These are phyloP conservation scores for Nomada ruficornis DNA, from an alignment of 2,888 invertebrate species.

Conservation along the genomic window DNA sequence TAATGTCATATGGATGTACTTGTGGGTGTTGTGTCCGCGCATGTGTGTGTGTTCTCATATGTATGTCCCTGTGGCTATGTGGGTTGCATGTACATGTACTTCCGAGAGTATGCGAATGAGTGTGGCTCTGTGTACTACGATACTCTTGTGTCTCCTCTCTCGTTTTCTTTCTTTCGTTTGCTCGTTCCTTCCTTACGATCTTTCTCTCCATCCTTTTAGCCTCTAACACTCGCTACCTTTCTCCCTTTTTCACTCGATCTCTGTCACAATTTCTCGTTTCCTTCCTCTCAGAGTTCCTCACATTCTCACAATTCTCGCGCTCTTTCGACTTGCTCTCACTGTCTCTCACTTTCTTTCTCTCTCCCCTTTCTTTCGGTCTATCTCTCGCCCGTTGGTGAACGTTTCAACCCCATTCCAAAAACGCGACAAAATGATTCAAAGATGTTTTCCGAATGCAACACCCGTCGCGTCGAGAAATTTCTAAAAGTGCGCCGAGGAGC, in stretches of 20 bases:
- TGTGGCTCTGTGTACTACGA: constrained; percentile 74
- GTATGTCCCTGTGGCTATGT: constrained; percentile 62
- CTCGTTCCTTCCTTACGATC: constrained; percentile 42
- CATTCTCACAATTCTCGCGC: constrained; percentile 21
- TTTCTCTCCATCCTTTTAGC: constrained; percentile 48
- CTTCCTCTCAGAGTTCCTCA: constrained; percentile 52
- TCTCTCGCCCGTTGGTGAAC: constrained; percentile 10
- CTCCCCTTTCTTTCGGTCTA: not conserved
- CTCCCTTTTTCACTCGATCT: constrained; percentile 31
- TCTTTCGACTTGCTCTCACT: constrained; percentile 1
- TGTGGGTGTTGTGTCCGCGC: constrained; percentile 55
- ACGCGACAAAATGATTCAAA: not conserved
- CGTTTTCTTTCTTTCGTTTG: constrained; percentile 66
- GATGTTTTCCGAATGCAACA: not conserved
- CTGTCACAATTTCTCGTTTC: constrained; percentile 28
- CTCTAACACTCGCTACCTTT: constrained; percentile 44
- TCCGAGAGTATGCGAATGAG: constrained; percentile 71
- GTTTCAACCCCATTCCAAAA: not conserved
- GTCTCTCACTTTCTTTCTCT: constrained; percentile 9
- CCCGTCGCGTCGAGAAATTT: not conserved
- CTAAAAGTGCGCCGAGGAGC: not conserved
- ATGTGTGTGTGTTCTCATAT: constrained; percentile 60
- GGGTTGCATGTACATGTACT: constrained; percentile 56
- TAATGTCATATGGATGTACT: constrained; percentile 67
- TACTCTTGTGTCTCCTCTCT: constrained; percentile 81